Evolutionary conservation across 1,140 invertebrate genomes (phyloP), one percentile per base, ranked within the genome.

Genomic region (Gonatopus flavifemur): DNA sequence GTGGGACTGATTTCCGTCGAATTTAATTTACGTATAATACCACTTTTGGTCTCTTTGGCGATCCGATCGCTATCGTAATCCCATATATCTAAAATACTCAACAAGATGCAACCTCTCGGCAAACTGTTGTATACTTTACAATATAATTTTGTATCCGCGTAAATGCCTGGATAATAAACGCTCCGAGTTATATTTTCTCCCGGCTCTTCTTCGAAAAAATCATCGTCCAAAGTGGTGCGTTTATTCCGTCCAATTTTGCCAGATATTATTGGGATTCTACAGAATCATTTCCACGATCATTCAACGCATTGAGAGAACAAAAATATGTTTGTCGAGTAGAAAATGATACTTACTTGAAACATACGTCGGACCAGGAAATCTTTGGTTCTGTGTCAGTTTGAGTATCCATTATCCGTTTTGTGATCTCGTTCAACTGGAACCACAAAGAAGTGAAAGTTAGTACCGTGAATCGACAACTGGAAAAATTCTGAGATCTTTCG

Each of bases 11-110:
- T 66, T 57, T 79, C 81, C 18, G 78, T 69, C 25, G 70, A 69
- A 70, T 89, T 88, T 22, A 90, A 64, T 59, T 78, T 81, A 7
- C 71, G 60, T 9, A 88, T 62, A 54, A 90, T 86, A 46, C 88
- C 82, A 39, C 83, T 55, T 57, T 80, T 81, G 2, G 84, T 84
- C 37, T 85, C 64, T 32, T 74, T 76, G 10, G 66, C 64, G 32
- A 89, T 83, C 35, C 74, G 45, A 13, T 72, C 69, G 24, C 70
- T 66, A 66, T 87, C 76, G 63, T 81, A 87, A 20, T 83, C 77
- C 87, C 87, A 91, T 49, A 91, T 73, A 64, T 90, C 87, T 38
- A 88, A 69, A 52, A 90, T 78, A 72, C 84, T 89, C 51, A 79
- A 72, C 48, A 85, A 65, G 32, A 84, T 77, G 62, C 88, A 91